Conservation (phyloP, 1,140 invertebrate species). For the Cephus cinctus region DNA sequence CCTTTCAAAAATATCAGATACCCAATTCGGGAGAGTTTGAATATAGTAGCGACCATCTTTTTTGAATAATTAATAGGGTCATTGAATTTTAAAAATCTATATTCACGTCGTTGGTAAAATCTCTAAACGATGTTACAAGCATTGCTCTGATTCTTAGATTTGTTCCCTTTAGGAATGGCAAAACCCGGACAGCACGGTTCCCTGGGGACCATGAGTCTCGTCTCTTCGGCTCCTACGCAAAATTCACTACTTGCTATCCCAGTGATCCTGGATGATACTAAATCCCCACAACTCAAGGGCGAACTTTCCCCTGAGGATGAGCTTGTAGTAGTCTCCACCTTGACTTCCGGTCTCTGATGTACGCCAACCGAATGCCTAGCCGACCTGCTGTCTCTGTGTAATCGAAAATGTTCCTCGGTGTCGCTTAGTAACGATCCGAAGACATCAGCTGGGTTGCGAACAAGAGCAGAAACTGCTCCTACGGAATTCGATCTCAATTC, state of each 20-base stretch:
- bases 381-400: slow-evolving; percentile 49
- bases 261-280: background rate
- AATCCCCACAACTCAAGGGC: background rate
- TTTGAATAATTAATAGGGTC: no score
- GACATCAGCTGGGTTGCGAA: slow-evolving; percentile 50
- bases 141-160: slow-evolving; percentile 40
- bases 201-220: slow-evolving; percentile 33
- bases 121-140: slow-evolving; percentile 33
- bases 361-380: slow-evolving; percentile 22
- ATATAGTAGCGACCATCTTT: no score
- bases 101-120: no score
- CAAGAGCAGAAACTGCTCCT: slow-evolving; percentile 54
- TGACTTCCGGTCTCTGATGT: slow-evolving; percentile 32
- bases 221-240: slow-evolving; percentile 15
- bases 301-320: slow-evolving; percentile 28
- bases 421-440: slow-evolving; percentile 58
- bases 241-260: slow-evolving; percentile 10
- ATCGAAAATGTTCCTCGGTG: slow-evolving; percentile 60
- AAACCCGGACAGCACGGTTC: slow-evolving; percentile 54
- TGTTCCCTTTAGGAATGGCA: slow-evolving; percentile 42
- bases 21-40: no score
- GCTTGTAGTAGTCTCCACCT: slow-evolving; percentile 25
- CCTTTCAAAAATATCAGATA: no score
- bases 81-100: no score
- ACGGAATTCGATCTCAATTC: slow-evolving; percentile 63